Evolutionary conservation across 2,797 vertebrate species (phyloP).

Genomic region (Capromys pilorides): DNA sequence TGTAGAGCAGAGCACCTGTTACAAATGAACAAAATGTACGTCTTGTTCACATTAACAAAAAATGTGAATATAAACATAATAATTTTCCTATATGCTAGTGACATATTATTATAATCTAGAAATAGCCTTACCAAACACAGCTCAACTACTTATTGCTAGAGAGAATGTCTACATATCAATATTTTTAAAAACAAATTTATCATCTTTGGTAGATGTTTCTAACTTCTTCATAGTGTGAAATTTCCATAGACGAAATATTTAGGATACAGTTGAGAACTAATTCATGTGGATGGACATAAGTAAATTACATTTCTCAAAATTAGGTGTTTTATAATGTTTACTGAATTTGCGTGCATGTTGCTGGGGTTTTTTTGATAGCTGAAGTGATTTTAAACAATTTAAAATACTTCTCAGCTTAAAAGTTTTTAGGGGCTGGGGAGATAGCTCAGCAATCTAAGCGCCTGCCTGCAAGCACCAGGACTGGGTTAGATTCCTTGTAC

Average conservation of each 20-base stretch:
- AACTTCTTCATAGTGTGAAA: neutral
- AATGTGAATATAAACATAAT: conserved; percentile 18
- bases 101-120: conserved; percentile 10
- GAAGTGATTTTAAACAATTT: neutral
- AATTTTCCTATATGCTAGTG: conserved; percentile 15
- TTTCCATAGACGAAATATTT: conserved; percentile 21
- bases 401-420: conserved; percentile 49
- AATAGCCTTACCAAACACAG: conserved; percentile 33
- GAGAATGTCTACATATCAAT: neutral
- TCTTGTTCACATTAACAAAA: conserved; percentile 1
- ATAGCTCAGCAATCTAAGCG: too few relatives aligned
- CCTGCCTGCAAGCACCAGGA: too few relatives aligned
- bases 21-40: neutral
- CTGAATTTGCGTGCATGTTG: neutral
- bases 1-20: neutral
- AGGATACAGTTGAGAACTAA: neutral
- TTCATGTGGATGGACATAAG: neutral
- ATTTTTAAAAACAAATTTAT: conserved; percentile 25
- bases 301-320: conserved; percentile 35
- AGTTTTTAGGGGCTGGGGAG: neutral
- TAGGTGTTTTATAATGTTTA: neutral
- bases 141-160: conserved; percentile 33
- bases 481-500: too few relatives aligned
- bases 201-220: conserved; percentile 32
- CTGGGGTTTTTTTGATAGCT: conserved; percentile 25